Base-by-base conservation (phyloP, 1,140 invertebrate species). In the Goniozus legneri region DNA sequence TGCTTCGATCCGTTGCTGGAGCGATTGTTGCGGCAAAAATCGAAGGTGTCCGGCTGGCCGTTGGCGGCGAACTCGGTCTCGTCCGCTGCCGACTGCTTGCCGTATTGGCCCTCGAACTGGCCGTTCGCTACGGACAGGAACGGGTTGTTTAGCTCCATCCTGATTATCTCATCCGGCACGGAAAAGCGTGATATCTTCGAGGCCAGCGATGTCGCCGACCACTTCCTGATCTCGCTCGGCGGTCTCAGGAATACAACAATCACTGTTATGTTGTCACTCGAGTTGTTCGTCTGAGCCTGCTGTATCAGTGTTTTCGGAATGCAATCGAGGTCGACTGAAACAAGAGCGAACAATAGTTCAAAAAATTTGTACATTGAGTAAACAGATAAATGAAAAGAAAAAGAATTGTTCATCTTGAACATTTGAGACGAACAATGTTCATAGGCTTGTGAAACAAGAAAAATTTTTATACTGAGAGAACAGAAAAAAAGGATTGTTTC, bases 201-300 rank as follows among this genome's bases (percentile, higher is more conserved):
- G n/a, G n/a, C n/a, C n/a, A n/a, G n/a, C n/a, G n/a, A n/a, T n/a
- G n/a, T n/a, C n/a, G n/a, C n/a, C n/a, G n/a, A n/a, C 10, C 10
- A 6, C 24, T 27, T 27, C 4, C 24, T 27, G 58, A 85, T 84
- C 68, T 82, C 77, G 46, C 77, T 76, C 50, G 84, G 83, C 62
- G 89, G 81, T 65, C 83, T 84, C 64, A 95, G 80, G 76, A 93
- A 91, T 40, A 93, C 85, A 47, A 93, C 88, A 57, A 94, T 84
- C 54, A 91, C 86, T 33, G 88, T 88, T 67, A 94, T 93, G 71
- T 95, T 95, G 75, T 95, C 92, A 39, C 73, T 76, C 13, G 90
- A 93, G 24, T 85, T 85, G 58, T 82, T 79, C 51, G 80, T 73
- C 70, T 87, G 88, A n/a, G 91, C 86, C 60, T 81, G 74, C 50